Evolutionary conservation across 2,113 vertebrate genomes (phyloP).

Genomic region (Lates calcarifer): DNA sequence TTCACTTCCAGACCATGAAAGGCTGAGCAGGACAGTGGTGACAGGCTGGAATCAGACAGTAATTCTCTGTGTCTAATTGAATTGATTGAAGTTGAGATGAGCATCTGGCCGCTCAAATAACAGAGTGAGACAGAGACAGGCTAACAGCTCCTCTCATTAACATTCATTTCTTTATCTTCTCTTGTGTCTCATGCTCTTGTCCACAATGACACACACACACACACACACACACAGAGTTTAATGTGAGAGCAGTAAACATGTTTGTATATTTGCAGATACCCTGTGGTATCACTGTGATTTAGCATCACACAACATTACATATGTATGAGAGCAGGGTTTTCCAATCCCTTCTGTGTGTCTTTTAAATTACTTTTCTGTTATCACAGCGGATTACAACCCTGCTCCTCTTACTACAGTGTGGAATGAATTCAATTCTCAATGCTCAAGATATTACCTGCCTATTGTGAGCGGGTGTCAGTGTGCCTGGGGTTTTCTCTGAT

Average conservation of each 20-base stretch:
- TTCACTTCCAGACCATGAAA: not conserved
- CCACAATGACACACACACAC: not conserved
- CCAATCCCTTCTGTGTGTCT: conserved; percentile 58
- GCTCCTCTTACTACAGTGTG: conserved; percentile 35
- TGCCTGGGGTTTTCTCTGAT: conserved; percentile 38
- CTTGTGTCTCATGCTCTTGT: not conserved
- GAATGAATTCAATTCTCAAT: conserved; percentile 57
- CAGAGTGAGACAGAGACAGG: not conserved
- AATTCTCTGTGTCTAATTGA: conserved; percentile 30
- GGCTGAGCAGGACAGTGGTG: not conserved
- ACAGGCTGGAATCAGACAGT: not conserved
- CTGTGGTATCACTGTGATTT: not conserved
- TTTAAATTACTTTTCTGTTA: conserved; percentile 71
- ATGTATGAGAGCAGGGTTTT: conserved; percentile 66
- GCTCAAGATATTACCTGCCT: conserved; percentile 59
- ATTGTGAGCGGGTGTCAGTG: conserved; percentile 48
- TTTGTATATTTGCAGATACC: conserved; percentile 7
- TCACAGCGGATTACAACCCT: conserved; percentile 63
- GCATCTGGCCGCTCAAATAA: conserved; percentile 22
- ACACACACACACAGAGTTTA: not conserved
- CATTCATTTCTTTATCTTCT: not conserved
- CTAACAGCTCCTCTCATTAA: conserved; percentile 26
- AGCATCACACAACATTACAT: conserved; percentile 44
- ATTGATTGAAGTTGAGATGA: conserved; percentile 34
- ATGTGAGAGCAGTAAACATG: not conserved